Evolutionary conservation across 2,888 invertebrate species (phyloP), one percentile per base, ranked within the genome.

Genomic region (Athripsodes cinereus): DNA sequence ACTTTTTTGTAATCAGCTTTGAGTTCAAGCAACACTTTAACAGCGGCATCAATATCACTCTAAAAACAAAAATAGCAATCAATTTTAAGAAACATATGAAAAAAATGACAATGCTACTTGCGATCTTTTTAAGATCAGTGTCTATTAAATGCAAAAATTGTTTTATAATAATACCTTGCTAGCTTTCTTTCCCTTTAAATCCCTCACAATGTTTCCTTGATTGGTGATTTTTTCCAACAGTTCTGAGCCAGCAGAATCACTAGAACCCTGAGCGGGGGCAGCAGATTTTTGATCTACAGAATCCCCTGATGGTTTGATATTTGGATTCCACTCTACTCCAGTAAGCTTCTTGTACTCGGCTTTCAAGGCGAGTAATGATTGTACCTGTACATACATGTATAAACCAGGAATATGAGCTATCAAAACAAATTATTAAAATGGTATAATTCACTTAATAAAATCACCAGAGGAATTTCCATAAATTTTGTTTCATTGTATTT

Each of bases 1-100:
- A 78, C 69, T 46, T 73, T 72, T 70, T 89, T 90, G 69, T 81
- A 90, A 55, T 86, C 79, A 1, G 75, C 71, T 72, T 91, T 91
- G 2, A 90, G 68, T 2, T 72, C 72, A 31, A 88, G 68, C 10
- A 90, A 71, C 16, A 40, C 40, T 40, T 40, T 40, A 2, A 40
- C 40, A 8, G 40, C 40, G 13, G n/a, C 40, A 13, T 40, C 40
- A 40, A 40, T 40, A 40, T 40, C 40, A 13, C 40, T 40, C 40
- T 40, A 13, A 40, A 40, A 40, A 26, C 10, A 26, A 26, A 26
- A 10, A 26, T n/a, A n/a, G n/a, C n/a, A n/a, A n/a, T n/a, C n/a
- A n/a, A n/a, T n/a, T n/a, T n/a, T n/a, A n/a, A n/a, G n/a, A n/a
- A n/a, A n/a, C n/a, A n/a, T n/a, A n/a, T n/a, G n/a, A n/a, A n/a